These are phyloP conservation scores for Disparrhopalites patrizii DNA, from an alignment of 2,888 invertebrate genomes.

Conservation along the genomic window DNA sequence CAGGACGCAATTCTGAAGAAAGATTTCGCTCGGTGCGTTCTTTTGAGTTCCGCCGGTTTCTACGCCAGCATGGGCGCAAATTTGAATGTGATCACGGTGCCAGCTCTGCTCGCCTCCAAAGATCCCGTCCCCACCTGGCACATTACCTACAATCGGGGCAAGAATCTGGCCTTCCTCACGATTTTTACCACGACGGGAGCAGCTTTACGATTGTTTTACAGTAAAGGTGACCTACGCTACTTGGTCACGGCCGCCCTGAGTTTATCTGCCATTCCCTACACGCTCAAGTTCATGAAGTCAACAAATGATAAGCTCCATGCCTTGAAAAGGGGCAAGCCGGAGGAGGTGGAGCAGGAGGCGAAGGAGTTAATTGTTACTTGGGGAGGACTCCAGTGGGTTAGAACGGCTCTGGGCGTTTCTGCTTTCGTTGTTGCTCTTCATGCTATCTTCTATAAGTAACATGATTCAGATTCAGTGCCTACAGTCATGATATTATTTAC, in stretches of 20 bases:
- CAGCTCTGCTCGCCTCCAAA: constrained; percentile 14
- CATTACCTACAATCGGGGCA: constrained; percentile 14
- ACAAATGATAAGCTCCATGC: constrained; percentile 22
- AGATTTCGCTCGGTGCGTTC: constrained; percentile 12
- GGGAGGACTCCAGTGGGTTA: constrained; percentile 27
- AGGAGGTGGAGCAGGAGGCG: constrained; percentile 2
- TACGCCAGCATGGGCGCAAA: constrained; percentile 24
- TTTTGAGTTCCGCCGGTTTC: constrained; percentile 12
- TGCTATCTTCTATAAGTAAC: constrained; percentile 22
- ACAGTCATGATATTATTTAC: too few relatives aligned
- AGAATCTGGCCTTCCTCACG: constrained; percentile 18
- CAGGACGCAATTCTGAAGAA: too few relatives aligned
- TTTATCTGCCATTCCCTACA: constrained; percentile 17
- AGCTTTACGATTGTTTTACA: constrained; percentile 11
- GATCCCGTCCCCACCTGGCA: constrained; percentile 30
- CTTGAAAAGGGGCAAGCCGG: constrained; percentile 16
- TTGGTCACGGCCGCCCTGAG: background rate
- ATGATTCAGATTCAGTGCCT: too few relatives aligned
- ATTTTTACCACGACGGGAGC: constrained; percentile 3
- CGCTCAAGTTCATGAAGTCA: constrained; percentile 24
- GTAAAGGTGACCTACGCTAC: constrained; percentile 20
- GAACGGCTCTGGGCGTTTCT: constrained; percentile 20
- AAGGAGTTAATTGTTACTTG: constrained; percentile 24
- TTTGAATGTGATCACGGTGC: constrained; percentile 16
- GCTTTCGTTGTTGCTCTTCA: constrained; percentile 13